phyloP scores from a whole-genome alignment of 2,113 vertebrate species.

The Pelusios castaneus region DNA sequence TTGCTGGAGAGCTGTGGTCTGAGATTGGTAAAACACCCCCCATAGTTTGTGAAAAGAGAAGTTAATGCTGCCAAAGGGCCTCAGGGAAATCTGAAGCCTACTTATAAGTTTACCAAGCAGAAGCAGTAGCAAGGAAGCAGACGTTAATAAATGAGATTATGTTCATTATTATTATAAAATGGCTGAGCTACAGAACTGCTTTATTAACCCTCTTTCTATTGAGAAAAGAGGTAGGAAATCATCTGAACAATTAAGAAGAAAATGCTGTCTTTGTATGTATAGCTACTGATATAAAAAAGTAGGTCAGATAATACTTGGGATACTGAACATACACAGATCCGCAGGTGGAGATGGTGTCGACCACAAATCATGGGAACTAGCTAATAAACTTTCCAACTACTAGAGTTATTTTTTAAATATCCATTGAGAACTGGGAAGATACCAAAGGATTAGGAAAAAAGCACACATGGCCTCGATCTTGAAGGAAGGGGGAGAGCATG shows the following conservation, averaged over 20 bases:
- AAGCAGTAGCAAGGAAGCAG: not conserved
- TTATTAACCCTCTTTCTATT: not conserved
- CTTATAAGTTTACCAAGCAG: fast-evolving
- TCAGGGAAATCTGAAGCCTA: not conserved
- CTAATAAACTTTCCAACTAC: not conserved
- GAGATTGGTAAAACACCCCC: not conserved
- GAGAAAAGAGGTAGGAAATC: not conserved
- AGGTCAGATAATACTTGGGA: constrained; percentile 46
- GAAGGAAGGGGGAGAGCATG: not conserved
- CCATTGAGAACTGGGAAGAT: not conserved
- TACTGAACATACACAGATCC: not conserved
- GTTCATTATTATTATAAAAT: not conserved
- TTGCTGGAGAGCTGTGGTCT: not conserved
- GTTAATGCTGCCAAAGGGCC: not conserved
- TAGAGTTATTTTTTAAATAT: not conserved
- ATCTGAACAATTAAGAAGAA: not conserved
- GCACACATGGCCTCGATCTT: fast-evolving
- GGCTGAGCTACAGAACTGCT: not conserved
- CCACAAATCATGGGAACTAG: not conserved
- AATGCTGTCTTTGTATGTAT: not conserved
- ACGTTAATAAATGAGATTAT: not conserved
- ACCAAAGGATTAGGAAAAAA: not conserved
- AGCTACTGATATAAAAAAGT: not conserved
- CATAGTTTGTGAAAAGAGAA: not conserved
- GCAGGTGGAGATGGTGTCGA: constrained; percentile 55